phyloP scores from a whole-genome alignment of 2,113 vertebrate species.

The Gobiocypris rarus region DNA sequence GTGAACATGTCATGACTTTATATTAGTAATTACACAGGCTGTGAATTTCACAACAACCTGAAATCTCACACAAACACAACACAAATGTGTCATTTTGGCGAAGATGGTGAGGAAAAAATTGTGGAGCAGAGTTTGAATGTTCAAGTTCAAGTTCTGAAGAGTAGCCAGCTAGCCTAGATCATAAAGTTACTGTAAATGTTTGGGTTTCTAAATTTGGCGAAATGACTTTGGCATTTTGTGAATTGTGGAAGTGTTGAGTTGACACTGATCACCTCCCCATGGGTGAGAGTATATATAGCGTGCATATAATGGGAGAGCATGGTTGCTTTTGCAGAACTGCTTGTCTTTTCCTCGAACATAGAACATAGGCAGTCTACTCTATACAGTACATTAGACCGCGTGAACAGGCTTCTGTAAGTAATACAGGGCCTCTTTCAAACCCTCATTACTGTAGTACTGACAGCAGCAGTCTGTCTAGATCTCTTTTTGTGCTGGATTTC shows the following conservation, averaged over 20 bases:
- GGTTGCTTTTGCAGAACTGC: slow-evolving; percentile 13
- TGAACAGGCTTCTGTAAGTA: slow-evolving; percentile 5
- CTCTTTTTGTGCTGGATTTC: neutral
- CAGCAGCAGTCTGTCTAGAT: neutral
- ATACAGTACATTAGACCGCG: neutral
- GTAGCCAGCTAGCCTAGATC: neutral
- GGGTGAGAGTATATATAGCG: neutral
- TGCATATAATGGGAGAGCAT: neutral
- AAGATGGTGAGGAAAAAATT: neutral
- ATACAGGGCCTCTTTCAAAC: neutral
- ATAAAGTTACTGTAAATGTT: neutral
- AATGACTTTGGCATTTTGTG: neutral
- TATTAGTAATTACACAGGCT: neutral
- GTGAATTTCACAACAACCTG: neutral
- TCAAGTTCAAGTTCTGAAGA: neutral
- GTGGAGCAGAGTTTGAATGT: neutral
- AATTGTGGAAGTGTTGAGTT: slow-evolving; percentile 14
- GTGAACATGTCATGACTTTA: neutral
- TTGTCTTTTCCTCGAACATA: slow-evolving; percentile 26
- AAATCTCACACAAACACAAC: neutral
- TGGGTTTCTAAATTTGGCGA: neutral
- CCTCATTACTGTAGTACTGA: neutral
- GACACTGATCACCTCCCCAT: neutral
- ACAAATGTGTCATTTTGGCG: neutral
- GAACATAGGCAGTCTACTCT: neutral